Percentiles rank a stretch among this genome's conserved stretches.
phyloP scores from a whole-genome alignment of 2,797 vertebrate species.

The Eulemur rubriventer region DNA sequence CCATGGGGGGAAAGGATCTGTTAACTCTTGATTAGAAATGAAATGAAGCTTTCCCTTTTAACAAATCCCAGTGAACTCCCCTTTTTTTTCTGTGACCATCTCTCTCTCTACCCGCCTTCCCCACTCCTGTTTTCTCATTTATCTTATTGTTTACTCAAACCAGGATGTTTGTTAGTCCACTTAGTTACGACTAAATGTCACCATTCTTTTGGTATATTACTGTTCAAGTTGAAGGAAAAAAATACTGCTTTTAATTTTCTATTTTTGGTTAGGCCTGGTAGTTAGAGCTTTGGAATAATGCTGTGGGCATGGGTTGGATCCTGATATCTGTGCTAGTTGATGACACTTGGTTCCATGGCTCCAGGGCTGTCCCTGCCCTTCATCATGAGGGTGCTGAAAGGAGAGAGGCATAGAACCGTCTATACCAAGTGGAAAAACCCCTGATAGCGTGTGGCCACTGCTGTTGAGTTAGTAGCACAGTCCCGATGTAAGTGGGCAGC shows the following conservation, averaged over 20 bases:
- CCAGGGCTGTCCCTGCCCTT: not conserved
- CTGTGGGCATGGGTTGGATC: not conserved
- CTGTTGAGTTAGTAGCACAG: not conserved
- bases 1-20: not conserved
- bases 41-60: not conserved
- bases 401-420: not conserved
- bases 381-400: not conserved
- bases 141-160: slow-evolving; percentile 20
- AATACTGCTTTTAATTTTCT: not conserved
- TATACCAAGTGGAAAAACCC: too few species aligned
- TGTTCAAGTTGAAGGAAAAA: not conserved
- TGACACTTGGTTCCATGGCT: not conserved
- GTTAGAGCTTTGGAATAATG: not conserved
- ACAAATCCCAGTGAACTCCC: not conserved
- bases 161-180: not conserved
- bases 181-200: not conserved
- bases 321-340: not conserved
- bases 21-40: not conserved
- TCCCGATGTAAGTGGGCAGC: accelerated
- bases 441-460: not conserved
- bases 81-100: not conserved
- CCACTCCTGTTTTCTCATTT: not conserved
- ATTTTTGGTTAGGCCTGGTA: not conserved
- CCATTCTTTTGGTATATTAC: not conserved
- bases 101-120: not conserved